Conservation (phyloP, 37 sponge, comb jelly and placozoan species). For the Chondrilla cf. caribensis region DNA sequence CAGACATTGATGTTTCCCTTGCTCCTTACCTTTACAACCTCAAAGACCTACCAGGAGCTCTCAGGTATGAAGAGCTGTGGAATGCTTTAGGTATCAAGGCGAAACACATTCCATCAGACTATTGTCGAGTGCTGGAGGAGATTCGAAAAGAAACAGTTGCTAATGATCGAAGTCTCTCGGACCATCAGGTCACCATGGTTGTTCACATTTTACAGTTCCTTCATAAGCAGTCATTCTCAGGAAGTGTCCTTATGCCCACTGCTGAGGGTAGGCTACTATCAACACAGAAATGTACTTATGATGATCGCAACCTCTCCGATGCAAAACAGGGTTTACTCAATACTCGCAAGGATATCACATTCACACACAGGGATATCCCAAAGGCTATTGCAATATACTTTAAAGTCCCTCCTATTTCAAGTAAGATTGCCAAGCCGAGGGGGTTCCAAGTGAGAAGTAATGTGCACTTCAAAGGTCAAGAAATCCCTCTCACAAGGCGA, state of each 20-base stretch:
- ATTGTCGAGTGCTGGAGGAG: neutral
- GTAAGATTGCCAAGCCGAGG: slow-evolving; percentile 46
- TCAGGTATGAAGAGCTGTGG: neutral
- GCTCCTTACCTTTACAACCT: neutral
- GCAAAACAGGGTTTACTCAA: neutral
- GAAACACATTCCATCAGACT: neutral
- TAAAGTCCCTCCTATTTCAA: slow-evolving; percentile 47
- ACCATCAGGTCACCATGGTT: slow-evolving; percentile 3
- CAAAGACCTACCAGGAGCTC: neutral
- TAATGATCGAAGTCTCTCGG: neutral
- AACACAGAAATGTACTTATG: slow-evolving; percentile 43
- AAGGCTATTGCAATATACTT: slow-evolving; percentile 36
- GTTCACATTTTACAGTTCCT: slow-evolving; percentile 32
- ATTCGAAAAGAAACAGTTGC: neutral
- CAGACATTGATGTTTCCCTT: neutral
- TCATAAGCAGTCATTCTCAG: neutral
- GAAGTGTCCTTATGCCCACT: slow-evolving; percentile 44
- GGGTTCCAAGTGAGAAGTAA: slow-evolving; percentile 21
- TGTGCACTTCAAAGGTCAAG: slow-evolving; percentile 19
- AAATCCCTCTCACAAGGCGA: slow-evolving; percentile 52
- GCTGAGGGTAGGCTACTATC: neutral
- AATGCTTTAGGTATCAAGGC: slow-evolving; percentile 5
- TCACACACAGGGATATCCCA: slow-evolving; percentile 38
- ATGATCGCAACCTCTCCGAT: slow-evolving; percentile 44
- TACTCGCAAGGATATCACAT: neutral